Evolutionary conservation across 2,888 invertebrate genomes (phyloP).

Genomic region (Resseliella maxima): DNA sequence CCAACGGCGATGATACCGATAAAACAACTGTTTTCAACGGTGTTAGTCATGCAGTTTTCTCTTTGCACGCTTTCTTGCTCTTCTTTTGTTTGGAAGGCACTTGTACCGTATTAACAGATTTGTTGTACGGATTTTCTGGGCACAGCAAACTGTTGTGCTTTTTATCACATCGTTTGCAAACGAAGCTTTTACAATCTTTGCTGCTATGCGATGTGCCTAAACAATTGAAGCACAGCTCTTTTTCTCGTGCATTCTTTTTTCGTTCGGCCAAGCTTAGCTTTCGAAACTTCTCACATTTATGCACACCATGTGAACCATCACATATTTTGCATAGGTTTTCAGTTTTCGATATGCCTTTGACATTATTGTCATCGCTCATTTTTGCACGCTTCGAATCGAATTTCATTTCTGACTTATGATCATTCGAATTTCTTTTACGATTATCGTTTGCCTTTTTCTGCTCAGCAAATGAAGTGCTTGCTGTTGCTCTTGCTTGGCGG

Average conservation of each 20-base stretch:
- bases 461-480: not conserved
- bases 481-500: not conserved
- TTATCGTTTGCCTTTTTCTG: not conserved
- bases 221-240: not conserved
- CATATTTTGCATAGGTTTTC: not conserved
- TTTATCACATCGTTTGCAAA: not conserved
- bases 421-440: not conserved
- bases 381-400: not conserved
- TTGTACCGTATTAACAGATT: not conserved
- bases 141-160: slow-evolving; percentile 12
- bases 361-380: not conserved
- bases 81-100: not conserved
- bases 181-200: not conserved
- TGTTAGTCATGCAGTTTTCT: not conserved
- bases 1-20: not conserved
- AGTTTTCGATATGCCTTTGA: too few relatives aligned
- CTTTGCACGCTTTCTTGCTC: not conserved
- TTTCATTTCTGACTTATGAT: not conserved
- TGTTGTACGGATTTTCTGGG: not conserved
- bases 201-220: not conserved
- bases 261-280: not conserved
- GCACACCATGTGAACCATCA: not conserved
- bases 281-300: not conserved
- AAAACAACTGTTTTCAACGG: too few relatives aligned
- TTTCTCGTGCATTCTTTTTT: not conserved